phyloP scores from a whole-genome alignment of 2,888 invertebrate species.

The Aphrophora alni region DNA sequence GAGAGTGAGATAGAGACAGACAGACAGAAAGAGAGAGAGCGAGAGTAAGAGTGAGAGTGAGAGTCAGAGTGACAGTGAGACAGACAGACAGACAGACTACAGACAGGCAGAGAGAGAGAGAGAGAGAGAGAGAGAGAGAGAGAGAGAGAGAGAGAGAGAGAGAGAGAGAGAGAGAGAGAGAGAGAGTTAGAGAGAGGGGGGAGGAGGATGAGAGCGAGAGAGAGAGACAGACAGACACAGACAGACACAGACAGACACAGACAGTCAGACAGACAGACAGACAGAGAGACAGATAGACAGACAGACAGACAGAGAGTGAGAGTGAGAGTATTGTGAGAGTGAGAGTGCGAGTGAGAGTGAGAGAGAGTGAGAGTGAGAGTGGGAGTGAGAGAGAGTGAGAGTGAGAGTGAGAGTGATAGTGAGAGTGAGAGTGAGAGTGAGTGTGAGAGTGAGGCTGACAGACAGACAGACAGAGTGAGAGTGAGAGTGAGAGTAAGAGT shows the following conservation, averaged over 20 bases:
- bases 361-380: constrained; percentile 13
- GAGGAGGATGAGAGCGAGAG: not conserved
- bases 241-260: not conserved
- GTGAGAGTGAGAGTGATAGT: constrained; percentile 1
- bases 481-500: too few species aligned
- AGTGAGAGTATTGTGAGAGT: constrained; percentile 13
- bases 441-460: constrained; percentile 11
- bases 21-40: constrained; percentile 1
- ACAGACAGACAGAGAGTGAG: constrained; percentile 15
- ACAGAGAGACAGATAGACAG: not conserved
- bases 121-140: constrained; percentile 11
- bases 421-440: constrained; percentile 15
- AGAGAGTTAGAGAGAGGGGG: too few species aligned
- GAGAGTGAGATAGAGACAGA: too few species aligned
- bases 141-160: not conserved
- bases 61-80: constrained; percentile 10
- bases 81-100: too few species aligned
- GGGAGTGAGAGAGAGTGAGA: not conserved
- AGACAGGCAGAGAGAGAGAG: not conserved
- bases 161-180: too few species aligned
- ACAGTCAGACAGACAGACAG: too few species aligned
- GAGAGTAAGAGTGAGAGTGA: too few species aligned
- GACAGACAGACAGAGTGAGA: constrained; percentile 14
- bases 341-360: too few species aligned
- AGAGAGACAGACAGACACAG: constrained; percentile 17